Base-by-base conservation (phyloP, 2,113 vertebrate genomes). In the Coturnix japonica region DNA sequence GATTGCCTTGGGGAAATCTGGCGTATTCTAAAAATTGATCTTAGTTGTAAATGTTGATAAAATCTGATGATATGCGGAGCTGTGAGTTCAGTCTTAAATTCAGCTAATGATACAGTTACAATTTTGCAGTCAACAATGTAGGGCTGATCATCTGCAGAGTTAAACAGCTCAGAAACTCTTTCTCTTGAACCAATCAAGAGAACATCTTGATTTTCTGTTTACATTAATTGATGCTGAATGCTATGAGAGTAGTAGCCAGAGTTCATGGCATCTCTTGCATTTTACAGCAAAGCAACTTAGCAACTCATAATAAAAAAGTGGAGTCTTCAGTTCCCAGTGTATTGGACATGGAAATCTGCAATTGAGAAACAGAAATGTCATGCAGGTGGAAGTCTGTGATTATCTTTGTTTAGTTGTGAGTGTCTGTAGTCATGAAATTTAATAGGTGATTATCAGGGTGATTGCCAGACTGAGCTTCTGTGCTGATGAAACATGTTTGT, bases 321-420 rank as follows among this genome's bases (percentile, higher is more conserved):
- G 43, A 61, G 10, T n/a, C 54, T 65, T 64, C 22, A 21, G 0
- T 69, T 94, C 64, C 33, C 20, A 54, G 21, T 65, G 35, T 12
- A 11, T 35, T 71, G 16, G 13, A n/a, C 53, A 2, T 6, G 46
- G 25, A 25, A 13, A 43, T 67, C 81, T 71, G 41, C 31, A 53
- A 81, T 53, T 89, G 54, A 74, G 91, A 43, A 91, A 90, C 61
- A 81, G 81, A 81, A 67, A 81, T 15, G n/a, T 81, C 41, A 75
- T 8, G 16, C 43, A 86, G 41, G 70, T 82, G 60, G 65, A 21
- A 13, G 20, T 85, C 46, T 66, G 8, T 63, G 61, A 72, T 63
- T 28, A 20, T 81, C 47, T 19, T 54, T 56, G 15, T 78, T 89
- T 85, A 33, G 10, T 44, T 90, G 10, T 31, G 57, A 79, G 51